Evolutionary conservation across 2,113 vertebrate genomes (phyloP).

Genomic region (Xenopus tropicalis): DNA sequence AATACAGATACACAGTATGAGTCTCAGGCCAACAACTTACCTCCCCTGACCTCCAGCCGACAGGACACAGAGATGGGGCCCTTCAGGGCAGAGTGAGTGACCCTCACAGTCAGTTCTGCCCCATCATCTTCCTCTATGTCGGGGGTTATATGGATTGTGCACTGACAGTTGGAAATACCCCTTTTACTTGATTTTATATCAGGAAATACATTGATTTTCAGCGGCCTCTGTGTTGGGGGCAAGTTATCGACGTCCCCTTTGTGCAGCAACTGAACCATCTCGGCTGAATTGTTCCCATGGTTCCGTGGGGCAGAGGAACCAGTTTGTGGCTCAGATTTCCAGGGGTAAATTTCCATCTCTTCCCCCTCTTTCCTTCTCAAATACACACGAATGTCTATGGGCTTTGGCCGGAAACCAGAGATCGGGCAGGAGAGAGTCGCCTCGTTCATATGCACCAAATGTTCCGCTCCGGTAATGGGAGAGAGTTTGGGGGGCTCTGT

Average conservation of each 20-base stretch:
- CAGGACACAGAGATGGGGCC: too few relatives aligned
- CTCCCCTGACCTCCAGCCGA: neutral
- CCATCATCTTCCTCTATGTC: slow-evolving; percentile 3
- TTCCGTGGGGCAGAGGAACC: too few relatives aligned
- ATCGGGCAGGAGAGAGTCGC: neutral
- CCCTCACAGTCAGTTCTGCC: neutral
- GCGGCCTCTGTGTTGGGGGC: too few relatives aligned
- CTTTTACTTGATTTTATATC: neutral
- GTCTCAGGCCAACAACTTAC: too few relatives aligned
- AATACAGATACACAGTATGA: too few relatives aligned
- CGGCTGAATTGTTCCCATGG: too few relatives aligned
- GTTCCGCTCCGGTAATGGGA: neutral
- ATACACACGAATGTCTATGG: slow-evolving; percentile 17
- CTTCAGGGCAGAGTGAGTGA: neutral
- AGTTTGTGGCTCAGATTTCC: neutral
- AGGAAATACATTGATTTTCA: neutral
- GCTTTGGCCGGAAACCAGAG: slow-evolving; percentile 31
- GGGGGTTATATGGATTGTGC: neutral
- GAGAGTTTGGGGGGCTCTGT: slow-evolving; percentile 6
- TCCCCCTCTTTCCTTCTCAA: neutral
- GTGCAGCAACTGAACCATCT: neutral
- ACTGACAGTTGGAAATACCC: neutral
- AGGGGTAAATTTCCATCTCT: slow-evolving; percentile 1
- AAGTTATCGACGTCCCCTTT: neutral
- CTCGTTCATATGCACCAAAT: slow-evolving; percentile 31